Base-by-base conservation (phyloP, 2,797 vertebrate species). In the Chelmon rostratus region DNA sequence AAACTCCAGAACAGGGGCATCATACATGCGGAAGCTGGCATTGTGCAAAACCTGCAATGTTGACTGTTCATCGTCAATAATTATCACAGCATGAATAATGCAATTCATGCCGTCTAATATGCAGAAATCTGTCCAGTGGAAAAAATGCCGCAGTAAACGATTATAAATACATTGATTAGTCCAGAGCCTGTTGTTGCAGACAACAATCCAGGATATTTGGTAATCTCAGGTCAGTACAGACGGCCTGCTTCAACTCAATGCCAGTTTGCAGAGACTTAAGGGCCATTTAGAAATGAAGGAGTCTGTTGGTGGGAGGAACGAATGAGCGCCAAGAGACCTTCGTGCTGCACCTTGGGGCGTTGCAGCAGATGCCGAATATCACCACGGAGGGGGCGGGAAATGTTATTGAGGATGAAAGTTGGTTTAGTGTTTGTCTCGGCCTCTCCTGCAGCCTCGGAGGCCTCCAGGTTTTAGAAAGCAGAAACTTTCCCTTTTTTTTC, bases 281-380 rank as follows among this genome's bases (percentile, higher is more conserved):
- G 38, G 68, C 73, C 72, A 69, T 86, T 80, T 66, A 59, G 66
- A 75, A 81, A 81, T 25, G 23, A 42, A 61, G 56, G 53, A 56
- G 67, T 67, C 42, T 78, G 79, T 65, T 75, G 18, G 82, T 88
- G 83, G 86, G 84, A 71, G 81, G 82, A 90, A 81, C 62, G 66
- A 84, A 88, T 46, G 73, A 82, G 63, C 86, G 78, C 37, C 28
- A n/a, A 44, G 72, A 83, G 87, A 90, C 81, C 69, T 78, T 79
- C 68, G 66, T 75, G 75, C 68, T 56, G 69, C 73, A 84, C 72
- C 69, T 68, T 59, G 57, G 77, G 54, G 79, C 83, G 75, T 62
- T 44, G 38, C 77, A 64, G 75, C 80, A 81, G 74, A 87, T 77
- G 73, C 72, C 11, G 47, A 81, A 72, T 78, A 73, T 81, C 61